Evolutionary conservation across 2,113 vertebrate species (phyloP), one percentile per base, ranked within the genome.

Genomic region (Chaetorhynchus papuensis): DNA sequence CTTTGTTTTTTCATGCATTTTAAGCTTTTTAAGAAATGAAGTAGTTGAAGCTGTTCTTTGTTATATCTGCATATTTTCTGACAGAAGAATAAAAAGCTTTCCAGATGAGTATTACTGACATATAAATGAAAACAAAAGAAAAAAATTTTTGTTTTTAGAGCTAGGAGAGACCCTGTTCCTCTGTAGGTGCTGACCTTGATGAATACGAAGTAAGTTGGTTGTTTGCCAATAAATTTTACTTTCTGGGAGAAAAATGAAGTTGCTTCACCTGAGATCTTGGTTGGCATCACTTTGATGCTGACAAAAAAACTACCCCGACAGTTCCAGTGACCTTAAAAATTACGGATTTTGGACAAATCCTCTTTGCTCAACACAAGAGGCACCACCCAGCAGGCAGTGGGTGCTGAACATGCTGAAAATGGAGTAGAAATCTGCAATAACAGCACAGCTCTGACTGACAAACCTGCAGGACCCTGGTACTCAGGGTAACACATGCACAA

Each of bases 401-500:
- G 57, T 54, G 20, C 8, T 47, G 4, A 60, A 31, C 27, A 41
- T 0, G 3, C 2, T 49, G 35, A 35, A 90, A 77, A 49, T 3
- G 1, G 41, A 83, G 35, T 1, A 47, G 33, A 47, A 83, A 89
- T 10, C 33, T 70, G 37, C 64, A 84, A 3, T 3, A 59, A 59
- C 11, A 93, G 20, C 76, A 18, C 5, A 72, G n/a, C 23, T 50
- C 11, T 6, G 2, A 10, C 56, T 41, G 27, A 74, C 15, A 65
- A n/a, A 35, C 31, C 27, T 33, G 21, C 1, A 30, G 37, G 54
- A 30, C 7, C 16, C 15, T 10, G 21, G 12, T 20, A 9, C 53
- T 61, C 28, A 3, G 54, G 31, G 26, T 26, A 42, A 26, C 3
- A 0, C 1, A 1, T 12, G 78, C 75, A 11, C 23, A 2, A 39